Conservation (phyloP, 2,888 invertebrate genomes). For the Ypsolopha scabrella region DNA sequence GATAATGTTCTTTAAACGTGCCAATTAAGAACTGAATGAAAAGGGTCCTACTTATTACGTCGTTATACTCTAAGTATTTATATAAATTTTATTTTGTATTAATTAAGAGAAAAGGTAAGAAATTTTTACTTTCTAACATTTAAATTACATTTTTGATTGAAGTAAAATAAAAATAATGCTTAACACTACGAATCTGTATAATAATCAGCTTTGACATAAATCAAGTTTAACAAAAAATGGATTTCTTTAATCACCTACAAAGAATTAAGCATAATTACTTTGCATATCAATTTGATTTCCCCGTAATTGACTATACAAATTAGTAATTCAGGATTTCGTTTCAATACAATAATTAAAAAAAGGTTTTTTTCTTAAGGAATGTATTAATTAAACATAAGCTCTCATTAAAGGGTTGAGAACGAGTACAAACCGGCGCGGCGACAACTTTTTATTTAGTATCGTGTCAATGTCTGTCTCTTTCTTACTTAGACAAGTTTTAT, state of each 20-base stretch:
- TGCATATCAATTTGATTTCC: background rate
- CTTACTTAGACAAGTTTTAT: conserved; percentile 11
- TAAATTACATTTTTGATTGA: background rate
- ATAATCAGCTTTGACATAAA: background rate
- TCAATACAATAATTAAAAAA: background rate
- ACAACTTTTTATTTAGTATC: conserved; percentile 47
- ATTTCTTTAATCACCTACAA: background rate
- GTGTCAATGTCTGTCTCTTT: conserved; percentile 25
- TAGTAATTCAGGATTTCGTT: conserved; percentile 1
- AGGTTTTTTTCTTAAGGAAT: conserved; percentile 21
- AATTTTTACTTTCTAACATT: background rate
- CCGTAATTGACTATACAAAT: conserved; percentile 1
- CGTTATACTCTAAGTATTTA: too few species aligned
- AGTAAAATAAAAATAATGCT: background rate
- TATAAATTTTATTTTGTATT: too few species aligned
- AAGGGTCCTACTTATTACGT: too few species aligned
- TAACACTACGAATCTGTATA: background rate
- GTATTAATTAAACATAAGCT: conserved; percentile 36
- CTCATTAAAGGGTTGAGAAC: conserved; percentile 48
- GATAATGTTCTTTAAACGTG: background rate
- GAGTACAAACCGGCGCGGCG: conserved; percentile 27
- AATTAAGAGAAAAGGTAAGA: background rate
- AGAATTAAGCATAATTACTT: background rate
- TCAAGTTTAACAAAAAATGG: background rate
- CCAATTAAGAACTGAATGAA: background rate